Base-by-base conservation (phyloP, 2,113 vertebrate species). In the Xenopus laevis region DNA sequence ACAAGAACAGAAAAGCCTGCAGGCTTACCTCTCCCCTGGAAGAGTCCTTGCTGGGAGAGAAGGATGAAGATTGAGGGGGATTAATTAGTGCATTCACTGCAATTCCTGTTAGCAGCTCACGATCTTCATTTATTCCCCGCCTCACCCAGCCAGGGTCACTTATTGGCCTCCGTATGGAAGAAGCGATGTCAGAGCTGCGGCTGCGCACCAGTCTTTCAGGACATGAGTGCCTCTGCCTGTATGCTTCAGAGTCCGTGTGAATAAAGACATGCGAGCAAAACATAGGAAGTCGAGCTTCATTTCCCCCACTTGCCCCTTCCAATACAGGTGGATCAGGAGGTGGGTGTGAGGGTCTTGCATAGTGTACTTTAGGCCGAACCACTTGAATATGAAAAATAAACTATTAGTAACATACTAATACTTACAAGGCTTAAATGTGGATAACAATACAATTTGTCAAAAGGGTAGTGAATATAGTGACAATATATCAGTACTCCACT, bases 31-130 rank as follows among this genome's bases (percentile, higher is more conserved):
- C 97, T 90, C 95, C 95, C 90, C 95, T 93, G 3, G 94, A 94
- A 21, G 94, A 98, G 83, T 99, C 97, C 80, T 97, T 99, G 88
- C 95, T 98, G 13, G 97, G 96, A 7, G 97, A 99, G 0, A 93
- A 96, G 0, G 94, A 96, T 0, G 96, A 98, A 0, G 94, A 96
- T 66, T 94, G 95, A 0, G 93, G 92, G 0, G 93, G 90, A 61
- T 88, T 85, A 10, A 87, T 76, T 77, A 87, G 79, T 16, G 78
- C 86, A 0, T 83, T 68, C 10, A 70, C 78, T 12, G 84, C 52
- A 2, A 83, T 64, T 0, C 79, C 72, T n/a, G 78, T 30, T 0
- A 84, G 80, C 23, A 90, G 83, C 13, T 98, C 96, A 55, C 93
- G 86, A n/a, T 99, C 96, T 82, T 98, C 96, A 0, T 83, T 90